Percentiles rank a stretch among this genome's conserved stretches.
Evolutionary conservation across 1,140 invertebrate species (phyloP).

Genomic region (Pseudomyrmex dendroicus): DNA sequence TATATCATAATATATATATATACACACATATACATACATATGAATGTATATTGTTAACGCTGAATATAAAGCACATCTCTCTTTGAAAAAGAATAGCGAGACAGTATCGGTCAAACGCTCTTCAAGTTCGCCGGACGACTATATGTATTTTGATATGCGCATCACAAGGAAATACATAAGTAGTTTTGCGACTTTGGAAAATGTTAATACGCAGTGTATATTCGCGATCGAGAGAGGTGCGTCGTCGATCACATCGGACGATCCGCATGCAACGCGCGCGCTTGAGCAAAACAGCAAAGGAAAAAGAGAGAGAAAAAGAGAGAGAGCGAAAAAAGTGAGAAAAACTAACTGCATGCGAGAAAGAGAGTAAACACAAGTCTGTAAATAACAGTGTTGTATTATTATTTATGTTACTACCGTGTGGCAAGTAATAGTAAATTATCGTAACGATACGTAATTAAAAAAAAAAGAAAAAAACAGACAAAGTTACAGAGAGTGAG

Average conservation of each 20-base stretch:
- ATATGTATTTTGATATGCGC: not conserved
- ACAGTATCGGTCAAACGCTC: not conserved
- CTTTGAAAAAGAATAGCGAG: not conserved
- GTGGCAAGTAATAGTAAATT: conserved; percentile 77
- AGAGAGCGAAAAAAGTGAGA: conserved; percentile 1
- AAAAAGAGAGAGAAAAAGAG: conserved; percentile 21
- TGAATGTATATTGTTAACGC: conserved; percentile 78
- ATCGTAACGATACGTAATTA: conserved; percentile 80
- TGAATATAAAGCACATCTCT: conserved; percentile 37
- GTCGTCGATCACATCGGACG: conserved; percentile 56
- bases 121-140: not conserved
- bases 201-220: not conserved
- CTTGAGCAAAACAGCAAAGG: conserved; percentile 33
- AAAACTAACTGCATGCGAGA: not conserved
- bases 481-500: conserved; percentile 30
- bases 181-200: not conserved
- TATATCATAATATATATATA: too few species aligned
- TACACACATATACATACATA: conserved; percentile 48
- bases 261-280: conserved; percentile 24
- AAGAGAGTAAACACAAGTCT: conserved; percentile 62
- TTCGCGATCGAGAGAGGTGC: conserved; percentile 51
- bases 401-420: conserved; percentile 82
- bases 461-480: conserved; percentile 67
- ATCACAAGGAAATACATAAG: not conserved
- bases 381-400: conserved; percentile 82